Evolutionary conservation across 2,888 invertebrate species (phyloP).

Genomic region (Dascillus cervinus): DNA sequence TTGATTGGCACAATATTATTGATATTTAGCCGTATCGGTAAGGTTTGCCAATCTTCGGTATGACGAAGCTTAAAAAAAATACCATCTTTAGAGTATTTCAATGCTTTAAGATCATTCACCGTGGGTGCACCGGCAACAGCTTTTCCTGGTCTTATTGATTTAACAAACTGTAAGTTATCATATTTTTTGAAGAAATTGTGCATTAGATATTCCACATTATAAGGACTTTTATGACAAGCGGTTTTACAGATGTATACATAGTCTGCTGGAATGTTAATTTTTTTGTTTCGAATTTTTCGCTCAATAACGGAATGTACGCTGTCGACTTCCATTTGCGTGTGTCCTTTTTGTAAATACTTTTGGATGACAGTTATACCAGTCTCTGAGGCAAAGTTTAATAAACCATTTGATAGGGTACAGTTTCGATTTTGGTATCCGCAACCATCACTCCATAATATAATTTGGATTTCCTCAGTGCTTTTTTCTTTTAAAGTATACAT

Average conservation of each 20-base stretch:
- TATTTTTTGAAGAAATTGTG: constrained; percentile 14
- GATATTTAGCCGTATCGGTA: constrained; percentile 7
- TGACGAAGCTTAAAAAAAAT: constrained; percentile 16
- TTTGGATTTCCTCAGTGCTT: constrained; percentile 12
- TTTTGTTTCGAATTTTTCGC: constrained; percentile 13
- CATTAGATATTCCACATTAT: constrained; percentile 14
- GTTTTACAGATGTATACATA: constrained; percentile 16
- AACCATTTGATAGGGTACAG: constrained; percentile 20
- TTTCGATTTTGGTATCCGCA: constrained; percentile 27
- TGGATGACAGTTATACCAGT: constrained; percentile 19
- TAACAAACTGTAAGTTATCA: constrained; percentile 4
- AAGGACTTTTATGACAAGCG: constrained; percentile 17
- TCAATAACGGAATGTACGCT: constrained; percentile 25
- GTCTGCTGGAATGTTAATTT: constrained; percentile 16
- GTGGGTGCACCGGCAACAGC: no score
- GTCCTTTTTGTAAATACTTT: constrained; percentile 25
- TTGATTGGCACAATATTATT: no score
- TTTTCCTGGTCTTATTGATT: no score
- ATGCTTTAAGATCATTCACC: no score
- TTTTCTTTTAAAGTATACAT: neutral
- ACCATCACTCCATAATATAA: constrained; percentile 26
- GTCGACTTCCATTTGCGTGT: constrained; percentile 29
- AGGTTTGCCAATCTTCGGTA: constrained; percentile 8
- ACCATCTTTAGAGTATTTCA: no score
- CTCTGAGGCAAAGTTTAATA: constrained; percentile 19